phyloP scores from a whole-genome alignment of 2,797 vertebrate species.

The Sternotherus odoratus region DNA sequence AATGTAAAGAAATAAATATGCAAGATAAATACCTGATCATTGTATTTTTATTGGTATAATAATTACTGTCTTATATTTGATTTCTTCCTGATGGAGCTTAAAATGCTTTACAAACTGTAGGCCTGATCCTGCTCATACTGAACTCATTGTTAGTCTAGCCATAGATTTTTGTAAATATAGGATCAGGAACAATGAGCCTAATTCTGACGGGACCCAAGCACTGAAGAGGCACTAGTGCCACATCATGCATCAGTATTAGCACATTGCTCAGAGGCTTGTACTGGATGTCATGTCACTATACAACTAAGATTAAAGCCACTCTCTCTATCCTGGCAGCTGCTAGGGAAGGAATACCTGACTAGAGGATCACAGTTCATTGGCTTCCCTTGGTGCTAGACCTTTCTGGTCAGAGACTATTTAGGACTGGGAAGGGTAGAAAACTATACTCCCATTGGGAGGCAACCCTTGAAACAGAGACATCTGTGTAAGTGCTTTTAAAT shows the following conservation, averaged over 20 bases:
- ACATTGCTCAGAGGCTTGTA: not conserved
- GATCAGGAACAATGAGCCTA: not conserved
- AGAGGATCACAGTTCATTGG: not conserved
- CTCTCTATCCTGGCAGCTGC: not conserved
- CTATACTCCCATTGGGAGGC: not conserved
- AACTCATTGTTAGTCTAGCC: not conserved
- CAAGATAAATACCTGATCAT: not conserved
- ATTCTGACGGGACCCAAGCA: not conserved
- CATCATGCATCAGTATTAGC: rapidly evolving
- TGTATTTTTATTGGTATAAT: not conserved
- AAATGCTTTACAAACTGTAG: not conserved
- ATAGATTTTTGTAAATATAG: not conserved
- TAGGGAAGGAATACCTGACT: not conserved
- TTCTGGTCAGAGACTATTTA: not conserved
- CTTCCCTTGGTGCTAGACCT: not conserved
- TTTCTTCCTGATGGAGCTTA: not conserved
- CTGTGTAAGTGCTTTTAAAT: not conserved
- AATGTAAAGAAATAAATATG: not conserved
- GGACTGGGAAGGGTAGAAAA: not conserved
- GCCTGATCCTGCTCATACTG: not conserved
- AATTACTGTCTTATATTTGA: not conserved
- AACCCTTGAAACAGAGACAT: not conserved
- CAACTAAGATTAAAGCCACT: not conserved
- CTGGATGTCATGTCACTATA: not conserved
- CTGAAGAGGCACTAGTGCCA: not conserved